These are phyloP conservation scores for Beris morrisii DNA, from an alignment of 2,888 invertebrate species.

Conservation along the genomic window DNA sequence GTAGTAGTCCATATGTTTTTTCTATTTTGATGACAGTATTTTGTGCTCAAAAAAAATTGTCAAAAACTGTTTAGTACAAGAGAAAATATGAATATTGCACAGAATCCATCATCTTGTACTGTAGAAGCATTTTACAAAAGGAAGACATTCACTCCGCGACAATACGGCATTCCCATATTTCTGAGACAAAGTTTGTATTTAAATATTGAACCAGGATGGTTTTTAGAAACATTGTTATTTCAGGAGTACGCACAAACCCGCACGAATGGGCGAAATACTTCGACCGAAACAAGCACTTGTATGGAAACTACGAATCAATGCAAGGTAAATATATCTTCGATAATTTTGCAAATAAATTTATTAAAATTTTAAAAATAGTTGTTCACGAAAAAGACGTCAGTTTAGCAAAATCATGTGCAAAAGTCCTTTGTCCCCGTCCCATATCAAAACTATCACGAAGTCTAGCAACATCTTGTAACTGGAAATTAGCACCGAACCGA, in stretches of 20 bases:
- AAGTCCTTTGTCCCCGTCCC: neutral
- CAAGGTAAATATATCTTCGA: neutral
- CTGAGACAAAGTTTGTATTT: constrained; percentile 5
- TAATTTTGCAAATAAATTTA: neutral
- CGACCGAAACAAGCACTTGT: neutral
- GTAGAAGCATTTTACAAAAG: neutral
- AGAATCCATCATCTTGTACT: too few species aligned
- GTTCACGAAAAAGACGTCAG: neutral
- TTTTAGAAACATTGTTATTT: neutral
- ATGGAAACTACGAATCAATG: constrained; percentile 5
- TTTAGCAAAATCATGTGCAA: neutral
- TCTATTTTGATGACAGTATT: too few species aligned
- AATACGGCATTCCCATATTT: constrained; percentile 5
- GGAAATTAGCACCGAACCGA: constrained; percentile 32
- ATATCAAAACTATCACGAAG: constrained; percentile 12
- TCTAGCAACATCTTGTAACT: constrained; percentile 9
- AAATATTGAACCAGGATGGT: neutral
- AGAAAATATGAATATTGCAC: too few species aligned
- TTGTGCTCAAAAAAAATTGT: too few species aligned
- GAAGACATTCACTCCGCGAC: constrained; percentile 3
- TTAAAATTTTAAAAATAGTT: neutral
- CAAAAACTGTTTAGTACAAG: too few species aligned
- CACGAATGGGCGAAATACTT: neutral
- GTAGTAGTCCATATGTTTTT: too few species aligned
- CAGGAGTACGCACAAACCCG: constrained; percentile 1